phyloP scores from a whole-genome alignment of 2,797 vertebrate species.

The Platalea minor region DNA sequence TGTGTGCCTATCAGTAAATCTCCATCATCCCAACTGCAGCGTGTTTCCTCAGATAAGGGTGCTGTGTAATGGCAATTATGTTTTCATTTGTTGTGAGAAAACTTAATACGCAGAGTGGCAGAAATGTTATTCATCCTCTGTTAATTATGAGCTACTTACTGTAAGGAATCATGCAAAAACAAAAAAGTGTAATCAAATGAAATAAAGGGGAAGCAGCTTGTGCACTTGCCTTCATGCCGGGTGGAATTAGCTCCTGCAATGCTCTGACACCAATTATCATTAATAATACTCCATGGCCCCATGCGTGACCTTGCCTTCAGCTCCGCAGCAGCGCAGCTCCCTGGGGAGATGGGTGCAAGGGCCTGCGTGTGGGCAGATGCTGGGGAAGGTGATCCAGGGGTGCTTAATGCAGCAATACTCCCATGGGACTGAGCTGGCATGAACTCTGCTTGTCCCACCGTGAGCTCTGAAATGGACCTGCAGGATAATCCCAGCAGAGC shows the following conservation, averaged over 20 bases:
- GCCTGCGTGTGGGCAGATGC: not conserved
- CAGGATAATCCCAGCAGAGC: not conserved
- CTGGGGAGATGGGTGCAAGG: not conserved
- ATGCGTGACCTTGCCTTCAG: not conserved
- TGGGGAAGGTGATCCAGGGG: accelerated
- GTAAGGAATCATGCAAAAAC: not conserved
- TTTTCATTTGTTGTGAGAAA: conserved; percentile 55
- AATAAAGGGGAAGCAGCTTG: conserved; percentile 2
- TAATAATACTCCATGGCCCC: accelerated
- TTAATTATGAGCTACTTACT: conserved; percentile 33
- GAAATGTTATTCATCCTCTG: not conserved
- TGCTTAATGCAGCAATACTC: not conserved
- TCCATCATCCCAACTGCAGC: not conserved
- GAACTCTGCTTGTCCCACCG: not conserved
- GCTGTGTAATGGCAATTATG: conserved; percentile 13
- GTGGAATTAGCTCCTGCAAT: not conserved
- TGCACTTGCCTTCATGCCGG: not conserved
- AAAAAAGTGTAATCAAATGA: not conserved
- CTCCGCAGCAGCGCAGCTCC: not conserved
- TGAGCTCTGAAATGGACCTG: not conserved
- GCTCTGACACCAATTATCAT: not conserved
- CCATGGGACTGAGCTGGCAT: accelerated
- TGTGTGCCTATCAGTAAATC: not conserved
- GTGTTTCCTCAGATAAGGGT: not conserved
- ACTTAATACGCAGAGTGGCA: conserved; percentile 21